Percentiles rank a stretch among this genome's conserved stretches.
Conservation (phyloP, 2,888 invertebrate species). For the Laothoe populi region DNA sequence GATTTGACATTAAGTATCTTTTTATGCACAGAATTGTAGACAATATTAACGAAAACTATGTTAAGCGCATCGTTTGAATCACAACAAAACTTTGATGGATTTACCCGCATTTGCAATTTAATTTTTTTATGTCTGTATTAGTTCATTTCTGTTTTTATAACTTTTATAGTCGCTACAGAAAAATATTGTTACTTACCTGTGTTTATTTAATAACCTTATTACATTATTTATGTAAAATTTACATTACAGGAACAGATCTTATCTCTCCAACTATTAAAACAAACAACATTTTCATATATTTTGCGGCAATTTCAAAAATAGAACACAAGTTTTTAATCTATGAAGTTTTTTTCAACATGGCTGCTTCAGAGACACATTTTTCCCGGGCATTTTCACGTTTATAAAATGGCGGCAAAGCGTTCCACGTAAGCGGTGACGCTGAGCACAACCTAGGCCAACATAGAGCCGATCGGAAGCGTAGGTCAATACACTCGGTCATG, state of each 20-base stretch:
- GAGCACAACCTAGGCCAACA: constrained; percentile 79
- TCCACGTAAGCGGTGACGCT: constrained; percentile 67
- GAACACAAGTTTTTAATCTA: background rate
- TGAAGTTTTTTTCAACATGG: constrained; percentile 26
- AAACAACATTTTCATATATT: background rate
- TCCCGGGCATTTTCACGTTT: constrained; percentile 53
- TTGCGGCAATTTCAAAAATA: constrained; percentile 13
- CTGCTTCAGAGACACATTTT: constrained; percentile 32
- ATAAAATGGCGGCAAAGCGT: constrained; percentile 52
- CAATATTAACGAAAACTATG: background rate
- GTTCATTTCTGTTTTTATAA: background rate
- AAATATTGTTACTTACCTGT: no score
- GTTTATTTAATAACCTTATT: no score
- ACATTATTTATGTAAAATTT: background rate
- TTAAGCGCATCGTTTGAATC: background rate
- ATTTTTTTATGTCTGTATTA: background rate
- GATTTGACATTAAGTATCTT: no score
- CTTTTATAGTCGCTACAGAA: no score
- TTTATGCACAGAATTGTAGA: background rate
- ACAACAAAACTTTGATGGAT: background rate
- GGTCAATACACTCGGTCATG: constrained; percentile 81
- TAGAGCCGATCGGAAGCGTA: constrained; percentile 65
- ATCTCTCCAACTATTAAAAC: background rate
- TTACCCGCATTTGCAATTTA: background rate
- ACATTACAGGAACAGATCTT: background rate